Base-by-base conservation (phyloP, 2,113 vertebrate genomes). In the Osmerus eperlanus region DNA sequence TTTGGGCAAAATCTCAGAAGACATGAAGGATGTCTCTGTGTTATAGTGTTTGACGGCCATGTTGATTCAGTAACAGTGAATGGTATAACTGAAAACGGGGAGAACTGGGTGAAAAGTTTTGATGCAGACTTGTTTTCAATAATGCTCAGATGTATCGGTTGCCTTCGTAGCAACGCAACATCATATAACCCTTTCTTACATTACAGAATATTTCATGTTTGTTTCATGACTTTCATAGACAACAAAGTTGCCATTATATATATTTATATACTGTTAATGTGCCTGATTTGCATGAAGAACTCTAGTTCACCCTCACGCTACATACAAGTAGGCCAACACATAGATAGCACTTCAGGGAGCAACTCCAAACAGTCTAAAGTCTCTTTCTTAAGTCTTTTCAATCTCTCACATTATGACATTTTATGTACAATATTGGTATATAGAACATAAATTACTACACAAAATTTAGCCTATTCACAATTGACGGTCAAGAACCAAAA, bases 371-470 rank as follows among this genome's bases (percentile, higher is more conserved):
- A 90, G 88, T 91, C 89, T 88, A 81, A 85, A 88, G 83, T 89
- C 86, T 91, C 83, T 86, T 76, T 65, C 75, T 70, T 77, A 72
- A 47, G 68, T 76, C 71, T 81, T 77, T 83, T 85, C 83, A 88
- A 83, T 84, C 84, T 88, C 78, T 78, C 80, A 86, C 83, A 83
- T 90, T 88, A 89, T 85, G 86, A 90, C 88, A 87, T 89, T 90
- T 84, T 93, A 93, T 93, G 88, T 93, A 93, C 92, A 93, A 91
- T 91, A 92, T 91, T 72, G 82, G 86, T 91, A 90, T 91, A 91
- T 90, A 89, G 88, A 91, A 93, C 92, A 93, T 93, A 93, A 93
- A 91, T 93, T 89, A 93, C 90, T 89, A 90, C 91, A 92, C 90
- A 89, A 84, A 73, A 68, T 83, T 74, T 86, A 68, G 86, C 83